phyloP scores from a whole-genome alignment of 1,140 invertebrate species.

The Lordiphosa collinella region DNA sequence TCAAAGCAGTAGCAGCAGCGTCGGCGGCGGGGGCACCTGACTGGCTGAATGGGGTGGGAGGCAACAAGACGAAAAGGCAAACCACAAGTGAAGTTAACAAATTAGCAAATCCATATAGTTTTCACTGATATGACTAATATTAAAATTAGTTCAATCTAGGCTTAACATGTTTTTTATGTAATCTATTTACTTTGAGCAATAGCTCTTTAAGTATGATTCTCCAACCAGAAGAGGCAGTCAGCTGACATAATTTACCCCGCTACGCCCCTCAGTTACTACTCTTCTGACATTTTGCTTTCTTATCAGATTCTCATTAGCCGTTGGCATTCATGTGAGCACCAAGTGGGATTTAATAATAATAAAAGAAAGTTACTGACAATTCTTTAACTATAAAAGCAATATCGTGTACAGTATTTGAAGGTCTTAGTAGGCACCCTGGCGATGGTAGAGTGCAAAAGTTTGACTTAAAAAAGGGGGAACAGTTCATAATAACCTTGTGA shows the following conservation, averaged over 20 bases:
- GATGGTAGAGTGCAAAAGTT: too few species aligned
- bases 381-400: too few species aligned
- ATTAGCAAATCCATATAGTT: constrained; percentile 16
- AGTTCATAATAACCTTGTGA: too few species aligned
- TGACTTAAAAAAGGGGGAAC: too few species aligned
- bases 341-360: constrained; percentile 37
- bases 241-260: constrained; percentile 50
- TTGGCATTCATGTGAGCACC: constrained; percentile 51
- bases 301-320: constrained; percentile 51
- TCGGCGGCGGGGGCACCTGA: constrained; percentile 65
- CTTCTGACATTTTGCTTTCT: constrained; percentile 61
- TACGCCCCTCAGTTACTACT: constrained; percentile 18
- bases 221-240: constrained; percentile 28
- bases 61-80: constrained; percentile 17
- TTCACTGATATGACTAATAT: constrained; percentile 2
- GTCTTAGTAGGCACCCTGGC: too few species aligned
- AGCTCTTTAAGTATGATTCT: too few species aligned
- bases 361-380: not conserved
- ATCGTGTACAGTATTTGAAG: too few species aligned
- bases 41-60: constrained; percentile 38
- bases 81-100: constrained; percentile 14
- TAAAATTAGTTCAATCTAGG: not conserved
- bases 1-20: constrained; percentile 2
- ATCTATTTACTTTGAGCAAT: not conserved
- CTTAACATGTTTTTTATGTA: not conserved